Conservation (phyloP, 1,140 invertebrate genomes). For the Hyles euphorbiae region DNA sequence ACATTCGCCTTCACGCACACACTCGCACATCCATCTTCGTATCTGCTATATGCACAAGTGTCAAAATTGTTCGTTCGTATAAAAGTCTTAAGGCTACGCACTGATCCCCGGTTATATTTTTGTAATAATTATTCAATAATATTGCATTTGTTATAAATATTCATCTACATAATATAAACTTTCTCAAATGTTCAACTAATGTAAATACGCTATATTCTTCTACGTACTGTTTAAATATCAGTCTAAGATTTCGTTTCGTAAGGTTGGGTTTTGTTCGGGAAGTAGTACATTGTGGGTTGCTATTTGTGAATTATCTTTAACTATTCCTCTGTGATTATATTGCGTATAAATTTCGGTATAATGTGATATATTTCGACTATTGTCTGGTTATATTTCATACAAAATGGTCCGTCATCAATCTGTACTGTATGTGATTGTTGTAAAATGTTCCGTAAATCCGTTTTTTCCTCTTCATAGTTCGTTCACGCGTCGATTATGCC, state of each 20-base stretch:
- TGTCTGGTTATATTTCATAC: conserved; percentile 27
- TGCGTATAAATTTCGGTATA: too few species aligned
- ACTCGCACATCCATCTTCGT: conserved; percentile 43
- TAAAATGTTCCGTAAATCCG: conserved; percentile 29
- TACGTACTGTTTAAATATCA: conserved; percentile 70
- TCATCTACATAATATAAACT: conserved; percentile 66
- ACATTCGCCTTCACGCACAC: conserved; percentile 30
- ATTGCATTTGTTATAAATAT: conserved; percentile 34
- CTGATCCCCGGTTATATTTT: conserved; percentile 66
- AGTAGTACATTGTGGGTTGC: conserved; percentile 24
- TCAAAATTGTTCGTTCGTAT: conserved; percentile 64
- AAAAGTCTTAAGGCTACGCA: conserved; percentile 65
- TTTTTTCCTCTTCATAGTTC: conserved; percentile 74
- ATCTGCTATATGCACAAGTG: conserved; percentile 46
- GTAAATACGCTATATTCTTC: conserved; percentile 70
- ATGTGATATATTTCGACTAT: too few species aligned
- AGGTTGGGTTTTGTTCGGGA: conserved; percentile 62
- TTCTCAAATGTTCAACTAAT: conserved; percentile 74
- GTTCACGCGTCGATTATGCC: conserved; percentile 16
- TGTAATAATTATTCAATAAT: conserved; percentile 40
- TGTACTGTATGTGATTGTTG: conserved; percentile 26
- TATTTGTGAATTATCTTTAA: conserved; percentile 20
- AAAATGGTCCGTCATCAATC: conserved; percentile 39
- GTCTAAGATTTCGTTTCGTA: conserved; percentile 72
- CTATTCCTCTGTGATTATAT: conserved; percentile 20